Conservation (phyloP, 2,113 vertebrate genomes). For the Aramus guarauna region DNA sequence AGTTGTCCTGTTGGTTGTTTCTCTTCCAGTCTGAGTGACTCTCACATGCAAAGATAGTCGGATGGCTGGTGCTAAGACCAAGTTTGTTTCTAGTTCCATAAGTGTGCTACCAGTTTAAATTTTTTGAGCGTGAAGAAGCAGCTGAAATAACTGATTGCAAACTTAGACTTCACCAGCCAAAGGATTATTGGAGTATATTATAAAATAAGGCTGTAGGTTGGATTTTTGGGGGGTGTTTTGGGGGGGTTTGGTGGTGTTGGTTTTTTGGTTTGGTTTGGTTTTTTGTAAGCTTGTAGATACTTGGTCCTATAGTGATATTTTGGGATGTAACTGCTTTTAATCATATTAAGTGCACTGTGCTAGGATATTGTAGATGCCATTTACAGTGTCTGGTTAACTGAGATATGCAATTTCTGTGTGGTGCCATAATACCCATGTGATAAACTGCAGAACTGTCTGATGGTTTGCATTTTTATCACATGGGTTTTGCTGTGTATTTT, state of each 20-base stretch:
- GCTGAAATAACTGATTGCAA: background rate
- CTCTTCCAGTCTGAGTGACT: background rate
- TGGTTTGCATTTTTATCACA: background rate
- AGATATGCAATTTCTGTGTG: background rate
- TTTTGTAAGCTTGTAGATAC: background rate
- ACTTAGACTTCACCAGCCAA: background rate
- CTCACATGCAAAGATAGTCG: background rate
- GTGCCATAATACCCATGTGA: background rate
- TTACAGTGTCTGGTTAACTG: background rate
- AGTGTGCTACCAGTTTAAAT: background rate
- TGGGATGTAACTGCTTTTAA: background rate
- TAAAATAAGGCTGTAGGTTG: background rate
- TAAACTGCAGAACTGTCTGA: background rate
- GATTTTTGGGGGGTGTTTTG: no score
- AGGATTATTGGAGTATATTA: background rate
- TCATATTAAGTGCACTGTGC: background rate
- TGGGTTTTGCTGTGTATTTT: background rate
- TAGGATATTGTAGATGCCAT: background rate
- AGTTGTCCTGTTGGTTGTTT: background rate
- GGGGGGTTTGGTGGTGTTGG: background rate
- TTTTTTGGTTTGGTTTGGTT: background rate
- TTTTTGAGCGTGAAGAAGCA: background rate
- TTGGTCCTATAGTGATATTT: background rate
- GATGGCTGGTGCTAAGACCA: background rate
- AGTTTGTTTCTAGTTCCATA: background rate